Evolutionary conservation across 2,888 invertebrate genomes (phyloP).

Genomic region (Amblyjoppa proteus): DNA sequence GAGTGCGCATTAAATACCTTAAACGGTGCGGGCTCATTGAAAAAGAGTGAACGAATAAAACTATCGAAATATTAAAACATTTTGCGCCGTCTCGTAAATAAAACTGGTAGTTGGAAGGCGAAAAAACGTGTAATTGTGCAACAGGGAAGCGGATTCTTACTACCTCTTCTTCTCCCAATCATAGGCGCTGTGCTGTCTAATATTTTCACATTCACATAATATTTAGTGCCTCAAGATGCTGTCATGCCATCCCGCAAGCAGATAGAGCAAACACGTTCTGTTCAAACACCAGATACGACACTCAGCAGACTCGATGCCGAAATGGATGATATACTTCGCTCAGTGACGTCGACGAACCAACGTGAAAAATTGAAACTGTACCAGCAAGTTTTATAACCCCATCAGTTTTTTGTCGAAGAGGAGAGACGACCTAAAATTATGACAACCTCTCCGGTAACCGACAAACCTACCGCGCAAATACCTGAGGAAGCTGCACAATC

Average conservation of each 20-base stretch:
- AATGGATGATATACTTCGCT: too few relatives aligned
- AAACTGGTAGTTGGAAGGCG: neutral
- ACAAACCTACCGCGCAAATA: too few relatives aligned
- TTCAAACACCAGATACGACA: too few relatives aligned
- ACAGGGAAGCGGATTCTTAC: conserved; percentile 81
- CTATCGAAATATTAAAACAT: neutral
- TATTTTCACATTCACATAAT: too few relatives aligned
- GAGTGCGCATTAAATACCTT: neutral
- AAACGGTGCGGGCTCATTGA: neutral
- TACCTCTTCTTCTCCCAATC: neutral
- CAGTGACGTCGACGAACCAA: too few relatives aligned
- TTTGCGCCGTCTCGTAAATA: neutral
- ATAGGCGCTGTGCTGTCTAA: neutral
- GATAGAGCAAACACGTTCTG: conserved; percentile 62
- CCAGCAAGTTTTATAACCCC: too few relatives aligned
- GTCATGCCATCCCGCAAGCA: neutral
- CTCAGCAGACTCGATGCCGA: conserved; percentile 57
- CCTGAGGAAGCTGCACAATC: too few relatives aligned
- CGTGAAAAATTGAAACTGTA: too few relatives aligned
- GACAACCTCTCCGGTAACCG: too few relatives aligned
- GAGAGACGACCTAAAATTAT: too few relatives aligned
- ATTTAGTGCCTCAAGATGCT: neutral
- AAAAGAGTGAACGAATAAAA: neutral
- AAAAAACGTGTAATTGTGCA: conserved; percentile 14
- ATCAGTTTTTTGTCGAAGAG: too few relatives aligned